These are phyloP conservation scores for Rhagoletis pomonella DNA, from an alignment of 1,140 invertebrate genomes.

Conservation along the genomic window DNA sequence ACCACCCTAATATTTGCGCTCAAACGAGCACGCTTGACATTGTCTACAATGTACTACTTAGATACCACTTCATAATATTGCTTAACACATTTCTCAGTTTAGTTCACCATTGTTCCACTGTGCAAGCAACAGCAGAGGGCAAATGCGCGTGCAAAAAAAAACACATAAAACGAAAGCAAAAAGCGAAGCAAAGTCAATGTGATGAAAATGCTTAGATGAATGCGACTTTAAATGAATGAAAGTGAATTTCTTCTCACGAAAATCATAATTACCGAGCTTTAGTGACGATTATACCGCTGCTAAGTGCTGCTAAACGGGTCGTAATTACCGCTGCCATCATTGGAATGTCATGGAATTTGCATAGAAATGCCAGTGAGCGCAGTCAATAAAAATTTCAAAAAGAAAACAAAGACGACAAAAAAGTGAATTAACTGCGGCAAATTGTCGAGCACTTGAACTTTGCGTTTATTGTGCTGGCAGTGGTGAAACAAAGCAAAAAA, in stretches of 20 bases:
- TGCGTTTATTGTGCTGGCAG: conserved; percentile 1
- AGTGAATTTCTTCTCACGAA: conserved; percentile 50
- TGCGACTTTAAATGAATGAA: conserved; percentile 32
- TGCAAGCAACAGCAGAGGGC: not conserved
- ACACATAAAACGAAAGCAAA: not conserved
- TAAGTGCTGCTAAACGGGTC: conserved; percentile 32
- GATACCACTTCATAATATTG: no score
- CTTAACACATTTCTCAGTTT: no score
- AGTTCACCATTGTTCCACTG: not conserved
- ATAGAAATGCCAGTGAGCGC: conserved; percentile 1
- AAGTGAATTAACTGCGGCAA: not conserved
- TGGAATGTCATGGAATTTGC: conserved; percentile 31
- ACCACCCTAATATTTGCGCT: no score
- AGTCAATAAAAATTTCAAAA: not conserved
- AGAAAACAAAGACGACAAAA: not conserved
- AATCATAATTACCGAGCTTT: conserved; percentile 46
- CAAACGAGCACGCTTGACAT: no score
- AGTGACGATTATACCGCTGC: conserved; percentile 25
- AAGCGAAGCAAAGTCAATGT: conserved; percentile 8
- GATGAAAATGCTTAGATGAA: conserved; percentile 29
- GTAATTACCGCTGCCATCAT: conserved; percentile 10
- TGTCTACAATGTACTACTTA: no score
- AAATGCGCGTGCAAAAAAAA: not conserved
- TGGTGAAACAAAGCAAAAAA: not conserved
- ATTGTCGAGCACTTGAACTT: conserved; percentile 48